Percentiles rank a stretch among this genome's conserved stretches.
Conservation (phyloP, 2,888 invertebrate species). For the Drosophila monieri region DNA sequence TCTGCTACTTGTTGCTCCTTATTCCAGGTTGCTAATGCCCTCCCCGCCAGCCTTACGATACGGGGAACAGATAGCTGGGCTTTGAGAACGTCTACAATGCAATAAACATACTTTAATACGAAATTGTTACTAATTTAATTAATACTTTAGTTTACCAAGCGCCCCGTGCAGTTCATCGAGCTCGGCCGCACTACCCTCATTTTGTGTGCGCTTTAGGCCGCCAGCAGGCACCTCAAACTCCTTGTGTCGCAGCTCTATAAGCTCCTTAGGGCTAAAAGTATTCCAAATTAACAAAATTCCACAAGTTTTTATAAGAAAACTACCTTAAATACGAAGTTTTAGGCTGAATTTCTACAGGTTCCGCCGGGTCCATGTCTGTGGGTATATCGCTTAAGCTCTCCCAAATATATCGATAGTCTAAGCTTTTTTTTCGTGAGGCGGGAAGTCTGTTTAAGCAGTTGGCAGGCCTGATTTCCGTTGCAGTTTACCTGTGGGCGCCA, state of each 20-base stretch:
- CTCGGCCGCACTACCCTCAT: slow-evolving; percentile 61
- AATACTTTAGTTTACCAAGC: slow-evolving; percentile 56
- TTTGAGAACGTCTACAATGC: slow-evolving; percentile 68
- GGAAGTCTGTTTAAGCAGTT: background rate
- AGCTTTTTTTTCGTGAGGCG: background rate
- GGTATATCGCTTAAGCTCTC: background rate
- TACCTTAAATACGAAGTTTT: slow-evolving; percentile 71
- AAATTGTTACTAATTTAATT: background rate
- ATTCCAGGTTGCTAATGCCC: slow-evolving; percentile 79
- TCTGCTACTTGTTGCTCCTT: slow-evolving; percentile 68
- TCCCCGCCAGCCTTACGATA: slow-evolving; percentile 75
- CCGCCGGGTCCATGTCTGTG: slow-evolving; percentile 7
- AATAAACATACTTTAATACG: slow-evolving; percentile 33
- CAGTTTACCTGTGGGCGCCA: background rate
- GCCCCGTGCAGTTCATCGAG: slow-evolving; percentile 63
- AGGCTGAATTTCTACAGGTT: slow-evolving; percentile 57
- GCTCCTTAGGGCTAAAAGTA: slow-evolving; percentile 61
- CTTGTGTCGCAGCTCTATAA: slow-evolving; percentile 63
- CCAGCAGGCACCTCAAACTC: slow-evolving; percentile 51
- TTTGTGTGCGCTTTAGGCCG: slow-evolving; percentile 74
- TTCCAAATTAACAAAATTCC: background rate
- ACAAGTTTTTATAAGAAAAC: slow-evolving; percentile 9
- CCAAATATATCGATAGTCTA: background rate
- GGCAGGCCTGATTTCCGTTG: background rate
- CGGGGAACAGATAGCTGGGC: slow-evolving; percentile 72